A percentile compares a stretch with the other conserved stretches of the same genome.
Evolutionary conservation across 2,113 vertebrate genomes (phyloP).

Genomic region (Apteryx owenii): DNA sequence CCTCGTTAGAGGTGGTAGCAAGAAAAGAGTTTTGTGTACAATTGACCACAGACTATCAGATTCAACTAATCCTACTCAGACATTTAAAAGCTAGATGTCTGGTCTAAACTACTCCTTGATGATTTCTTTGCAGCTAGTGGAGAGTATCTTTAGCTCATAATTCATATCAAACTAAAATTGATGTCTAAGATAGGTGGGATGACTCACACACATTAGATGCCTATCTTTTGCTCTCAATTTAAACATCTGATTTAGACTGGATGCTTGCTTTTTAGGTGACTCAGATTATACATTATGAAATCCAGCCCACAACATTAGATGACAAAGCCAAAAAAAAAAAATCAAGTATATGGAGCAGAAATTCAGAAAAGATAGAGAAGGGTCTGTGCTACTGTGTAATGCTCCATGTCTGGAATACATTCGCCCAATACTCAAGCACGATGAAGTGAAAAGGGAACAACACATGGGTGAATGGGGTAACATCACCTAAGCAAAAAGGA

Average conservation of each 20-base stretch:
- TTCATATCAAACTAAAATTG: conserved; percentile 11
- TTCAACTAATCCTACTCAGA: neutral
- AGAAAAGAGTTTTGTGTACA: neutral
- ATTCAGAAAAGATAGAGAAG: neutral
- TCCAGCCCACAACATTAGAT: neutral
- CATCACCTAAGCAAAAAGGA: neutral
- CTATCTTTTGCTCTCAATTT: neutral
- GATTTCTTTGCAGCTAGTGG: neutral
- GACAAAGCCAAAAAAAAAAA: neutral
- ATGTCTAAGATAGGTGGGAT: neutral
- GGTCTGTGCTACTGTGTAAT: neutral
- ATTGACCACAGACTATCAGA: neutral
- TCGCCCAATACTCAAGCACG: rapidly evolving
- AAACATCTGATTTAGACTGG: neutral
- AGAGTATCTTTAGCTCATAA: conserved; percentile 25
- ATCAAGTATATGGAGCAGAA: neutral
- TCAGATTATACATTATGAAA: neutral
- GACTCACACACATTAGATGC: neutral
- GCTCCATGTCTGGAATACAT: neutral
- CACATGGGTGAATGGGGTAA: neutral
- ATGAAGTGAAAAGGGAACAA: neutral
- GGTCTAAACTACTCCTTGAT: neutral
- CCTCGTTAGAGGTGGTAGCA: neutral
- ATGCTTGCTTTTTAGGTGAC: neutral
- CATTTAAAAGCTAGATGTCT: neutral